Base-by-base conservation (phyloP, 2,888 invertebrate genomes). In the Steinernema scapterisci region DNA sequence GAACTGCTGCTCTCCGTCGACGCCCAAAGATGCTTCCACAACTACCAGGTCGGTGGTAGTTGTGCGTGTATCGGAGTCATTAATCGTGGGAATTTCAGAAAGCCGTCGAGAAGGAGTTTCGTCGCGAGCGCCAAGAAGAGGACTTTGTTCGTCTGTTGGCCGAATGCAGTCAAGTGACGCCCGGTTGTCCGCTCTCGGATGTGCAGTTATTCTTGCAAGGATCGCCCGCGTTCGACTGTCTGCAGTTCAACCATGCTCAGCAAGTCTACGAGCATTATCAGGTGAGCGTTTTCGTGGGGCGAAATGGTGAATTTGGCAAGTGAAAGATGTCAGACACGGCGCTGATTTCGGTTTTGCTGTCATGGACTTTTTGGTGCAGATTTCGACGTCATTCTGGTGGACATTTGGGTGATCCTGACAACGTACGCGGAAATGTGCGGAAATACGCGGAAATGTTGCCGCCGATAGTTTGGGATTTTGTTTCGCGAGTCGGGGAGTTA, bases 241-340 rank as follows among this genome's bases (percentile, higher is more conserved):
- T 84, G 11, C 73, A 82, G 13, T 79, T 80, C 11, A 76, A 78
- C 23, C 77, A 76, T 23, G 80, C 82, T 11, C 75, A 75, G 9
- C 70, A 72, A 21, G 80, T 82, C 21, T 84, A 84, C 56, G 79
- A 80, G 19, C 70, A 78, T 72, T 81, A 76, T 73, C 83, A 83
- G 77, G 79, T 82, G 31, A 19, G 1, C 21, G 9, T 38, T 38
- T 38, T 38, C 38, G 9, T 3, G 38, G 5, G 3, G 5, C 38
- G 9, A 38, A 38, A 38, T 38, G 38, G 5, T 9, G 9, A 38
- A 38, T n/a, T n/a, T n/a, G n/a, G n/a, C n/a, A n/a, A n/a, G n/a
- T n/a, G n/a, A n/a, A n/a, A n/a, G n/a, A n/a, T n/a, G n/a, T n/a
- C n/a, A n/a, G n/a, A n/a, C n/a, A n/a, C n/a, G n/a, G n/a, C n/a